These are phyloP conservation scores for Accipiter cooperii DNA, from an alignment of 2,113 vertebrate genomes.

Conservation along the genomic window DNA sequence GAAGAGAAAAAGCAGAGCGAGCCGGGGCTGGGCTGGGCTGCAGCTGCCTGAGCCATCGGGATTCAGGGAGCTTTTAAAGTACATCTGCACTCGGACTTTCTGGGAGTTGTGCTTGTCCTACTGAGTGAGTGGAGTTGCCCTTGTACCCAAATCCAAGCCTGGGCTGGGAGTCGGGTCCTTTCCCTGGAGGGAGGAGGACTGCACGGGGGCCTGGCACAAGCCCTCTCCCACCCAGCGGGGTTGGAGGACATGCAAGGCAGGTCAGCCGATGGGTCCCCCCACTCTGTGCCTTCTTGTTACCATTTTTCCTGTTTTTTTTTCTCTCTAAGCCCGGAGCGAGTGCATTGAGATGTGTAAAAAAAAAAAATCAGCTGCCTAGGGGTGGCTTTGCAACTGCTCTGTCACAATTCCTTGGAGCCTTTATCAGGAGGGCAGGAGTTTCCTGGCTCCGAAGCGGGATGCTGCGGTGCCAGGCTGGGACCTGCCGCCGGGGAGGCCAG, in stretches of 20 bases:
- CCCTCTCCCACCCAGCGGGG: background rate
- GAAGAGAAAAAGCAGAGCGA: background rate
- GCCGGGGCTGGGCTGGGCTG: background rate
- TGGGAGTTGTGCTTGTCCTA: background rate
- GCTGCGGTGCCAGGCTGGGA: background rate
- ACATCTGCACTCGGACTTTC: background rate
- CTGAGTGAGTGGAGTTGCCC: background rate
- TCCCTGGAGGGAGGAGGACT: background rate
- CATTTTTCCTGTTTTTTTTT: background rate
- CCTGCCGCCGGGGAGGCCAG: accelerated
- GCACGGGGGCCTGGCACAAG: background rate
- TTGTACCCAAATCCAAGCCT: background rate
- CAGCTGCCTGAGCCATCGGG: background rate
- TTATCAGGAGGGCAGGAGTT: background rate
- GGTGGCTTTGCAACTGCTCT: accelerated
- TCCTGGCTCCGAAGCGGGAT: background rate
- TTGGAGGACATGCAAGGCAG: background rate
- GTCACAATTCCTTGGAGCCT: background rate
- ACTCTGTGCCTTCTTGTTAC: background rate
- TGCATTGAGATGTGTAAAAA: background rate
- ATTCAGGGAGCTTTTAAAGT: background rate
- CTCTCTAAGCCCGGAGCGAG: background rate
- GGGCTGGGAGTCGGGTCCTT: background rate
- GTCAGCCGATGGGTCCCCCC: background rate
- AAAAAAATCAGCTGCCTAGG: background rate